These are phyloP conservation scores for Rhodophaea formosa DNA, from an alignment of 2,888 invertebrate species.

Conservation along the genomic window DNA sequence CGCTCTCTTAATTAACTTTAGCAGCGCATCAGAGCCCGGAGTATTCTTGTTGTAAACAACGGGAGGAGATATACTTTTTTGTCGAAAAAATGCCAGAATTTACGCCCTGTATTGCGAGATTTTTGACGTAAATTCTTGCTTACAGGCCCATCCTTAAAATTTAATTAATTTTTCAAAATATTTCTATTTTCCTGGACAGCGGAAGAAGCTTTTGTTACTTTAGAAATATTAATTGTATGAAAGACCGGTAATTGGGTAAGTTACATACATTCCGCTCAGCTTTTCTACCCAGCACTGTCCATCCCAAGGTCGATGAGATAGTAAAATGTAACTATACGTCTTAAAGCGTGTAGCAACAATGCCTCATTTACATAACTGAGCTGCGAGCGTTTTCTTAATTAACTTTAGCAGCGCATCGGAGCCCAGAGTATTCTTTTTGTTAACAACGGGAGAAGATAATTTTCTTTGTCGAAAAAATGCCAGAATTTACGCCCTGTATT, in stretches of 20 bases:
- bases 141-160: too few species aligned
- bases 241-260: too few species aligned
- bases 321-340: slow-evolving; percentile 39
- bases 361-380: slow-evolving; percentile 61
- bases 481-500: too few species aligned
- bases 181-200: too few species aligned
- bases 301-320: slow-evolving; percentile 37
- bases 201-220: too few species aligned
- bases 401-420: slow-evolving; percentile 38
- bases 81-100: too few species aligned
- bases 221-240: too few species aligned
- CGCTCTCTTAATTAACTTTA: slow-evolving; percentile 57
- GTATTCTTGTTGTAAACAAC: neutral
- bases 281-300: slow-evolving; percentile 22
- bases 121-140: too few species aligned
- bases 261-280: too few species aligned
- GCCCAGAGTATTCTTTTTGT: neutral
- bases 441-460: neutral
- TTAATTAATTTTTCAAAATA: too few species aligned
- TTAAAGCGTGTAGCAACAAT: slow-evolving; percentile 63
- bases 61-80: neutral
- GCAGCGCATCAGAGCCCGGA: slow-evolving; percentile 23
- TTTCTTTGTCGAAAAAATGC: too few species aligned
- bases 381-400: slow-evolving; percentile 53
- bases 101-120: too few species aligned